Conservation (phyloP, 2,113 vertebrate genomes). For the Shinisaurus crocodilurus region DNA sequence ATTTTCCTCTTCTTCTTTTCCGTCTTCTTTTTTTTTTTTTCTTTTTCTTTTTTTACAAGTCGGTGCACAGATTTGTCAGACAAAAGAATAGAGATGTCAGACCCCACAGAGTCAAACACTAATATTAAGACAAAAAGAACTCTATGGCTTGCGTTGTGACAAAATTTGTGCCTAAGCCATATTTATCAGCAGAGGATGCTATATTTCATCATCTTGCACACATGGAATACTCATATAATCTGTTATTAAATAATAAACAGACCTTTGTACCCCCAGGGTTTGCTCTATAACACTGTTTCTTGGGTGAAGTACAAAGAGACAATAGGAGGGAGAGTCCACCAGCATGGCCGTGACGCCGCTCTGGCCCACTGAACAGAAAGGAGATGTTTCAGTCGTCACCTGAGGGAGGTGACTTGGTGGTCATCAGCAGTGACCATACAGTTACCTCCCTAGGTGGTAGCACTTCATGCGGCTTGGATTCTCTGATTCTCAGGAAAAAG, state of each 20-base stretch:
- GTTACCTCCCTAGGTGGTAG: constrained; percentile 54
- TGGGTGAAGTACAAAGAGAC: neutral
- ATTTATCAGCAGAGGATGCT: constrained; percentile 33
- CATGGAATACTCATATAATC: neutral
- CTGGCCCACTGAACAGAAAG: constrained; percentile 54
- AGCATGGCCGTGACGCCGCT: constrained; percentile 21
- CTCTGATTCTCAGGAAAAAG: constrained; percentile 41
- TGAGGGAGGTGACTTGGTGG: constrained; percentile 65
- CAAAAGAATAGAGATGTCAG: constrained; percentile 78
- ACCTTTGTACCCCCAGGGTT: neutral
- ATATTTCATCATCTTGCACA: constrained; percentile 17
- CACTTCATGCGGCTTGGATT: constrained; percentile 43
- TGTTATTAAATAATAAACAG: constrained; percentile 36
- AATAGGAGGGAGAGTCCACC: neutral
- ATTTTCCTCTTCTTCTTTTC: constrained; percentile 67
- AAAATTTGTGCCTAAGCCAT: neutral
- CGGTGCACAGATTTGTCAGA: constrained; percentile 78
- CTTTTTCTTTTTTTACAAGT: constrained; percentile 63
- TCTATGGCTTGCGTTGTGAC: constrained; percentile 33
- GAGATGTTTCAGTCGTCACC: constrained; percentile 54
- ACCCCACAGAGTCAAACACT: constrained; percentile 58
- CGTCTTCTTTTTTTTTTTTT: constrained; percentile 20
- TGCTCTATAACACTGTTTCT: neutral
- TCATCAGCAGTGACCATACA: constrained; percentile 54
- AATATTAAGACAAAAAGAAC: constrained; percentile 69